These are phyloP conservation scores for Acrocera orbiculus DNA, from an alignment of 2,888 invertebrate species.

Conservation along the genomic window DNA sequence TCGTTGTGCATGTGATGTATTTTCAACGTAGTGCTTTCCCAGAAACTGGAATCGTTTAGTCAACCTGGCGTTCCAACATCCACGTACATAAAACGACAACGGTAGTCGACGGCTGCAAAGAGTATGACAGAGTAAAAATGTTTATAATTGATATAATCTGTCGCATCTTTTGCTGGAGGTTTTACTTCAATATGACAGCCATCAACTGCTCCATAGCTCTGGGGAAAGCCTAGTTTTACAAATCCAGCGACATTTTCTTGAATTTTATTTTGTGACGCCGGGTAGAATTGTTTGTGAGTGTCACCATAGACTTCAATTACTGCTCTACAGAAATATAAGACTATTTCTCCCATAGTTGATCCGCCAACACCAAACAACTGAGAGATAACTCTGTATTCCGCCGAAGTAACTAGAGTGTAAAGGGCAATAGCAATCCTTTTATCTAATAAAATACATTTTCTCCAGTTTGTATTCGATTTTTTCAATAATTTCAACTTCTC, in stretches of 20 bases:
- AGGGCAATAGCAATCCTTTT: constrained; percentile 5
- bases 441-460: constrained; percentile 1
- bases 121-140: constrained; percentile 3
- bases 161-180: constrained; percentile 2
- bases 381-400: constrained; percentile 3
- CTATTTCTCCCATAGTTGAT: constrained; percentile 9
- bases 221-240: constrained; percentile 2
- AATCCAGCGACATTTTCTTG: not conserved
- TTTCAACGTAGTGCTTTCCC: constrained; percentile 9
- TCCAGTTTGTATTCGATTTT: not conserved
- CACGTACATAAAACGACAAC: constrained; percentile 2
- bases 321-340: not conserved
- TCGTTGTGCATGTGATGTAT: not conserved
- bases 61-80: constrained; percentile 3
- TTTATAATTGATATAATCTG: constrained; percentile 5
- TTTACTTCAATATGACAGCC: constrained; percentile 5
- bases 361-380: constrained; percentile 8
- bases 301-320: not conserved
- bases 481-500: not conserved
- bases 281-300: not conserved
- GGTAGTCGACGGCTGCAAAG: constrained; percentile 1
- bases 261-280: not conserved
- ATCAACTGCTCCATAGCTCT: constrained; percentile 3
- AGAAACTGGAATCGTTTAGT: constrained; percentile 7
- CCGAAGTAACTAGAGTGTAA: constrained; percentile 5